These are phyloP conservation scores for Crocidura indochinensis DNA, from an alignment of 2,797 vertebrate species.

Conservation along the genomic window DNA sequence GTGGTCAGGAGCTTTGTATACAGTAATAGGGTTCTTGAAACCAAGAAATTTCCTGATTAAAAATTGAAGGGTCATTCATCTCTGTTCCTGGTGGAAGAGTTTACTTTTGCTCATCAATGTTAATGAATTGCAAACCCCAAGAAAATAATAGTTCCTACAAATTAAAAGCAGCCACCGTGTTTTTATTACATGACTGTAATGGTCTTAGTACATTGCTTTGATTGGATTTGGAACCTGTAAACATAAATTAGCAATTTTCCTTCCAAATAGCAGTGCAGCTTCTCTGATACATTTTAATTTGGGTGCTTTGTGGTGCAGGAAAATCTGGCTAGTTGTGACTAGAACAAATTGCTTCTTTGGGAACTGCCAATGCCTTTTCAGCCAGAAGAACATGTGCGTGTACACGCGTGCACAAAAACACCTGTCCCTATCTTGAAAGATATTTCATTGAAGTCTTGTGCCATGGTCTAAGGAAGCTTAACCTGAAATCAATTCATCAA, in stretches of 20 bases:
- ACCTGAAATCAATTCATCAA: background rate
- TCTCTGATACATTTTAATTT: background rate
- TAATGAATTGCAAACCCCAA: slow-evolving; percentile 60
- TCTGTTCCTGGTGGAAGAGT: slow-evolving; percentile 67
- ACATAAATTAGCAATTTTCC: slow-evolving; percentile 57
- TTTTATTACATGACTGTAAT: slow-evolving; percentile 79
- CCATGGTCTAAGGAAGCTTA: background rate
- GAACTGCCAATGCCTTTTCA: background rate
- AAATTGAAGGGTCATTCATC: slow-evolving; percentile 68
- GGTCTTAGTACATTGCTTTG: background rate
- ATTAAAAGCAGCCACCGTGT: slow-evolving; percentile 42
- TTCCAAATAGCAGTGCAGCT: slow-evolving; percentile 13
- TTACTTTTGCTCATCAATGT: slow-evolving; percentile 77
- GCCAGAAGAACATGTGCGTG: background rate
- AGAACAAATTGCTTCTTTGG: slow-evolving; percentile 58
- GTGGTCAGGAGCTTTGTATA: slow-evolving; percentile 67
- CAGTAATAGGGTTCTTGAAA: slow-evolving; percentile 47
- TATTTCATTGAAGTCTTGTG: background rate
- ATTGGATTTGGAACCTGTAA: slow-evolving; percentile 74
- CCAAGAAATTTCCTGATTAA: slow-evolving; percentile 73
- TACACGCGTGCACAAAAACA: background rate
- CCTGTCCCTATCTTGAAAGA: slow-evolving; percentile 48
- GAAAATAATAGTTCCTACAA: slow-evolving; percentile 69
- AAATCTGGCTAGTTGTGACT: slow-evolving; percentile 23
- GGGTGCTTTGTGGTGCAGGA: background rate